A percentile compares a stretch with the other conserved stretches of the same genome.
phyloP scores from a whole-genome alignment of 2,797 vertebrate species.

The Vultur gryphus region DNA sequence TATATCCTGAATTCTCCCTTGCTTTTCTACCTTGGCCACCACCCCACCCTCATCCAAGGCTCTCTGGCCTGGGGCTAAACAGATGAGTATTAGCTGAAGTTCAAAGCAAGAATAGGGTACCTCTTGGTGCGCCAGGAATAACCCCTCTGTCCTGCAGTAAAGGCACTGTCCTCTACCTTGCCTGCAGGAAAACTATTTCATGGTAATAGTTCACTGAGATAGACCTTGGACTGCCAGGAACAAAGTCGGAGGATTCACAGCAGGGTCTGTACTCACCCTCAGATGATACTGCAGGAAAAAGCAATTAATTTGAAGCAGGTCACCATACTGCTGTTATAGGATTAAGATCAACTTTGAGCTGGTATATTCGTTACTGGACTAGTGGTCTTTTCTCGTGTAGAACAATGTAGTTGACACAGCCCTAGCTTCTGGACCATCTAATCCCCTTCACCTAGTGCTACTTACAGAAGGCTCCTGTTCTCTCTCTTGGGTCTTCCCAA shows the following conservation, averaged over 20 bases:
- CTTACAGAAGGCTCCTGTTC: neutral
- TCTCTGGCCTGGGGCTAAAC: neutral
- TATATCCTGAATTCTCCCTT: neutral
- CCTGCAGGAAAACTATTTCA: neutral
- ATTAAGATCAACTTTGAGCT: neutral
- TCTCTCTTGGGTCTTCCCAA: neutral
- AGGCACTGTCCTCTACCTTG: neutral
- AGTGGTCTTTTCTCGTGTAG: neutral
- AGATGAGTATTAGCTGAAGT: neutral
- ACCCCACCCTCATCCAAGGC: neutral
- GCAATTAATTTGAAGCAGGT: neutral
- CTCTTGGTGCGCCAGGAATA: neutral
- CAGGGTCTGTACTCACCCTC: neutral
- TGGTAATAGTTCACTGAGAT: neutral
- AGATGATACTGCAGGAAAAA: neutral
- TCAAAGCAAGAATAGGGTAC: neutral
- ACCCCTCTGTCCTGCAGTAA: neutral
- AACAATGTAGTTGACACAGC: neutral
- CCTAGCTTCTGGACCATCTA: neutral
- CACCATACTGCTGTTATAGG: neutral
- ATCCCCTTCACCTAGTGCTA: neutral
- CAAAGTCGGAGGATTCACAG: neutral
- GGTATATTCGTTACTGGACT: neutral
- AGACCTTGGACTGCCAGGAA: neutral
- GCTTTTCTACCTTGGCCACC: neutral